A percentile compares a stretch with the other conserved stretches of the same genome.
phyloP scores from a whole-genome alignment of 1,140 invertebrate genomes.

The Pantala flavescens region DNA sequence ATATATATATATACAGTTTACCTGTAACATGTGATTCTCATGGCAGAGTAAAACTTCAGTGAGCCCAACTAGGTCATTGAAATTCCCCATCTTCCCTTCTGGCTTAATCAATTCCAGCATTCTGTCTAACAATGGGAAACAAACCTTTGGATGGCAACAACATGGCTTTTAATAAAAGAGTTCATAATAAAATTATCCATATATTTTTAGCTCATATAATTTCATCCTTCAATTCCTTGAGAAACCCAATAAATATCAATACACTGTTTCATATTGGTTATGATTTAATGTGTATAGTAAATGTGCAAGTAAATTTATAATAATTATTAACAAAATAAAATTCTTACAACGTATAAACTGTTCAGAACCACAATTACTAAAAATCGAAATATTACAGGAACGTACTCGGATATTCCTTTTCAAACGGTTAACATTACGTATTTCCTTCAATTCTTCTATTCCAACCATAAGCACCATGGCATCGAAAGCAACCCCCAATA shows the following conservation, averaged over 20 bases:
- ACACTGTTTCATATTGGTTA: no score
- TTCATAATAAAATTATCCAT: no score
- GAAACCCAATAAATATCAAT: no score
- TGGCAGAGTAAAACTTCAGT: conserved; percentile 53
- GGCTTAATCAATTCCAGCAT: conserved; percentile 59
- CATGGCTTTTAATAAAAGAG: not conserved
- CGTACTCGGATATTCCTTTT: conserved; percentile 62
- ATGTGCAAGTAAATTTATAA: no score
- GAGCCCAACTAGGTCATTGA: conserved; percentile 49
- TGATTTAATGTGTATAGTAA: no score
- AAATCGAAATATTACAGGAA: no score
- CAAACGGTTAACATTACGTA: conserved; percentile 65
- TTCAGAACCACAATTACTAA: no score
- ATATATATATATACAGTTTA: no score
- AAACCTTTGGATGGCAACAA: conserved; percentile 36
- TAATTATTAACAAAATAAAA: no score
- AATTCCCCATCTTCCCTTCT: conserved; percentile 44
- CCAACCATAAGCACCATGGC: conserved; percentile 66
- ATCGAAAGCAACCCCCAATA: conserved; percentile 61
- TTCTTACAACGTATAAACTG: no score
- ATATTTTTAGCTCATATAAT: no score
- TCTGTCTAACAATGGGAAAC: conserved; percentile 59
- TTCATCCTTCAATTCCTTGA: no score
- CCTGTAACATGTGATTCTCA: conserved; percentile 62
- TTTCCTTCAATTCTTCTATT: conserved; percentile 58